These are phyloP conservation scores for Zootoca vivipara DNA, from an alignment of 2,113 vertebrate species.

Conservation along the genomic window DNA sequence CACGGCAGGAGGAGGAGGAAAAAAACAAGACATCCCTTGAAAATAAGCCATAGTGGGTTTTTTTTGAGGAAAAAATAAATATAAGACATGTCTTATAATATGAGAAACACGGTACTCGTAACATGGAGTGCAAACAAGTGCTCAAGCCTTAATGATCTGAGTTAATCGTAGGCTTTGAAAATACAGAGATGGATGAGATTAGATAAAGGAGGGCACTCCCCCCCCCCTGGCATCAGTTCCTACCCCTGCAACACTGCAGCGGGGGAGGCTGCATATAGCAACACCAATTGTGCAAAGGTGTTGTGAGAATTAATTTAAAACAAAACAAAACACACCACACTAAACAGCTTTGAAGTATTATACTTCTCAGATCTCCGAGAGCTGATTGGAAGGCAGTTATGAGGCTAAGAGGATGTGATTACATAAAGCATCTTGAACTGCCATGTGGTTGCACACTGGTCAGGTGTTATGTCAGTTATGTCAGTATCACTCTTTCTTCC, in stretches of 20 bases:
- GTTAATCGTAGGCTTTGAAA: conserved; percentile 60
- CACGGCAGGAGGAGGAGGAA: too few species aligned
- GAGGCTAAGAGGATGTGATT: background rate
- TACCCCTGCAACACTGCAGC: conserved; percentile 41
- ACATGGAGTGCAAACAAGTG: conserved; percentile 37
- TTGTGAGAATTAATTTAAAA: conserved; percentile 64
- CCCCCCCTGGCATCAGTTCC: conserved; percentile 48
- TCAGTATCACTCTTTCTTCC: background rate
- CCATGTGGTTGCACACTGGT: background rate
- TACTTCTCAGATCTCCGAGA: conserved; percentile 38
- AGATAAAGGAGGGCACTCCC: conserved; percentile 60
- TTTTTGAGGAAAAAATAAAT: too few species aligned
- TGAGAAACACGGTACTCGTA: too few species aligned
- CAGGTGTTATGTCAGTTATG: background rate
- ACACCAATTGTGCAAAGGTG: conserved; percentile 38
- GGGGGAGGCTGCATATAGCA: conserved; percentile 34
- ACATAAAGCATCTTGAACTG: background rate
- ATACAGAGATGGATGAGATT: conserved; percentile 62
- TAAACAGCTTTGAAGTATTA: conserved; percentile 60
- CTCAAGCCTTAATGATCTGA: conserved; percentile 38
- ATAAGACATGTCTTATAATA: too few species aligned
- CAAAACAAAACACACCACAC: background rate
- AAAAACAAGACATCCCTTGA: too few species aligned
- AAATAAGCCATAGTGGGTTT: too few species aligned
- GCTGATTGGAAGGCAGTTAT: conserved; percentile 8